Percentiles rank a stretch among this genome's conserved stretches.
These are phyloP conservation scores for Noctilio leporinus DNA, from an alignment of 2,113 vertebrate genomes.

Conservation along the genomic window DNA sequence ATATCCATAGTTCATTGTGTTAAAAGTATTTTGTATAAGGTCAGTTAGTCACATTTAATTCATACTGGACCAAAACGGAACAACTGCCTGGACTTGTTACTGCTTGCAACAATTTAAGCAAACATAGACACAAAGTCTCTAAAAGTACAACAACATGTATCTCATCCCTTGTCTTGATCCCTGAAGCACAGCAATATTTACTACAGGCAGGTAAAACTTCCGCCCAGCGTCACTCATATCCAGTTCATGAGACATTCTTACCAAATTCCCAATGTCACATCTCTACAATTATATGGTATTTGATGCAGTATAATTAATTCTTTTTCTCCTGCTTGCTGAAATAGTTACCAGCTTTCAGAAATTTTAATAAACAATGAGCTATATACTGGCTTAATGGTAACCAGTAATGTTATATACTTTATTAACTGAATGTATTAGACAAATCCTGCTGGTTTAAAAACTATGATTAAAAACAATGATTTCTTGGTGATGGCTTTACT, in stretches of 20 bases:
- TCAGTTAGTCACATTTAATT: constrained; percentile 13
- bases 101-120: constrained; percentile 27
- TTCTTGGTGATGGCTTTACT: background rate
- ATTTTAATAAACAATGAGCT: constrained; percentile 61
- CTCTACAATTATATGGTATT: background rate
- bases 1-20: constrained; percentile 31
- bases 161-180: constrained; percentile 4
- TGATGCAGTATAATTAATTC: background rate
- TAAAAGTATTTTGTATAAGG: constrained; percentile 38
- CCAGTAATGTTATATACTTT: constrained; percentile 7
- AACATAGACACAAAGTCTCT: constrained; percentile 3
- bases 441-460: constrained; percentile 21
- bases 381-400: background rate
- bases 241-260: constrained; percentile 27
- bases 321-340: constrained; percentile 35
- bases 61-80: constrained; percentile 29
- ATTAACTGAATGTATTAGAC: constrained; percentile 34
- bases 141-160: constrained; percentile 8
- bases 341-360: constrained; percentile 21
- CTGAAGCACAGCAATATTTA: constrained; percentile 15
- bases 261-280: background rate
- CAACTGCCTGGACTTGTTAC: constrained; percentile 7
- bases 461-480: too few species aligned
- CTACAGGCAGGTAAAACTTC: background rate
- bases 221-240: background rate